phyloP scores from a whole-genome alignment of 1,140 invertebrate genomes.

The Lineus longissimus region DNA sequence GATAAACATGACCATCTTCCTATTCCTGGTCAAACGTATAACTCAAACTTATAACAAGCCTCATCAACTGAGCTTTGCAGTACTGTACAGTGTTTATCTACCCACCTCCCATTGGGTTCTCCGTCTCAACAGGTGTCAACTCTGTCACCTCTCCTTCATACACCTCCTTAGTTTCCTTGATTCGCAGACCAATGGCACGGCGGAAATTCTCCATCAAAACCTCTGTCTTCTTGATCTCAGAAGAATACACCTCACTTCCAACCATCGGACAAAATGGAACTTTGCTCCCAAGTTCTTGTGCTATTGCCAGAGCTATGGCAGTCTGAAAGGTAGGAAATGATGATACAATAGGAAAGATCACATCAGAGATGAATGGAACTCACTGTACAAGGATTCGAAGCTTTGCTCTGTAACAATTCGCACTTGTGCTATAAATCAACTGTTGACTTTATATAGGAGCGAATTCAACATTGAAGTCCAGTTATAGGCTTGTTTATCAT shows the following conservation, averaged over 20 bases:
- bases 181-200: constrained; percentile 82
- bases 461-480: neutral
- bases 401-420: neutral
- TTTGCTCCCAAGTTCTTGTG: constrained; percentile 96
- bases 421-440: too few species aligned
- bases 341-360: neutral
- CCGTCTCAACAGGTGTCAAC: constrained; percentile 93
- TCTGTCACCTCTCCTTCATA: constrained; percentile 99
- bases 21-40: too few species aligned
- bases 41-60: too few species aligned
- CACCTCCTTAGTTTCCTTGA: constrained; percentile 95
- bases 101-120: constrained; percentile 89
- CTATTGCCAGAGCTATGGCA: constrained; percentile 94
- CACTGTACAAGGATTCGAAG: too few species aligned
- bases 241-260: constrained; percentile 97
- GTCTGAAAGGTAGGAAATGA: constrained; percentile 59
- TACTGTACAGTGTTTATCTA: too few species aligned
- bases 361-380: neutral
- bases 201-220: constrained; percentile 99
- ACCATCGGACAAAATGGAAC: constrained; percentile 99
- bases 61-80: too few species aligned
- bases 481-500: neutral
- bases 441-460: too few species aligned
- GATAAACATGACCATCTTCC: too few species aligned
- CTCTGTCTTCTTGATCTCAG: constrained; percentile 99